Percentiles rank a stretch among this genome's conserved stretches.
These are phyloP conservation scores for Anolis sagrei DNA, from an alignment of 2,113 vertebrate genomes.

Conservation along the genomic window DNA sequence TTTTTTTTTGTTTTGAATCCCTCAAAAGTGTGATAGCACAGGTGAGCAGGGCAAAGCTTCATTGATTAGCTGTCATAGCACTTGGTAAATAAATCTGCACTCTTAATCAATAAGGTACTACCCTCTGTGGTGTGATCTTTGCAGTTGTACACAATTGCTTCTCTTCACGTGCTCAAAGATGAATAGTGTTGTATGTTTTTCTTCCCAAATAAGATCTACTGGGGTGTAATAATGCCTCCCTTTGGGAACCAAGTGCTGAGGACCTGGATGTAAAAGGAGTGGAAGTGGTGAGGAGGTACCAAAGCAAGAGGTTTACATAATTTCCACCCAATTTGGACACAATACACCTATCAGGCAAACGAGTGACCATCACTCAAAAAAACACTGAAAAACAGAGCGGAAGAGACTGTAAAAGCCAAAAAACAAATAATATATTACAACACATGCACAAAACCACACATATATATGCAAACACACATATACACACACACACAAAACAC, in stretches of 20 bases:
- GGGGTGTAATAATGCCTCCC: not conserved
- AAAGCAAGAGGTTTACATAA: not conserved
- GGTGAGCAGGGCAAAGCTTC: slow-evolving; percentile 28
- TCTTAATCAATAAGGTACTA: slow-evolving; percentile 47
- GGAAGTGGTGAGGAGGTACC: not conserved
- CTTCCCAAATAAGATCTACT: slow-evolving; percentile 34
- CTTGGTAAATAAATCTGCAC: slow-evolving; percentile 39
- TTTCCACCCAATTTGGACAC: too few relatives aligned
- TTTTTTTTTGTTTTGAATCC: not conserved
- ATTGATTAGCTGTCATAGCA: slow-evolving; percentile 51
- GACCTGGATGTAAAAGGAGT: too few relatives aligned
- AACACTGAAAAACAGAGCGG: too few relatives aligned
- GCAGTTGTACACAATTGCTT: slow-evolving; percentile 18
- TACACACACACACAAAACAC: too few relatives aligned
- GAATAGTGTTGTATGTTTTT: slow-evolving; percentile 33
- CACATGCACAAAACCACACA: too few relatives aligned
- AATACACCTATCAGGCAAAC: too few relatives aligned
- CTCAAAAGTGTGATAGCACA: not conserved
- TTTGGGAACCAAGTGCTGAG: not conserved
- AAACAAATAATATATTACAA: too few relatives aligned
- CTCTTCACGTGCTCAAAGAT: slow-evolving; percentile 21
- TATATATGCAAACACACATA: too few relatives aligned
- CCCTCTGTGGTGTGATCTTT: slow-evolving; percentile 35
- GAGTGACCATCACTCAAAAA: too few relatives aligned
- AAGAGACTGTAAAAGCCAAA: too few relatives aligned